phyloP scores from a whole-genome alignment of 2,797 vertebrate genomes.

The Pteropus rufus region DNA sequence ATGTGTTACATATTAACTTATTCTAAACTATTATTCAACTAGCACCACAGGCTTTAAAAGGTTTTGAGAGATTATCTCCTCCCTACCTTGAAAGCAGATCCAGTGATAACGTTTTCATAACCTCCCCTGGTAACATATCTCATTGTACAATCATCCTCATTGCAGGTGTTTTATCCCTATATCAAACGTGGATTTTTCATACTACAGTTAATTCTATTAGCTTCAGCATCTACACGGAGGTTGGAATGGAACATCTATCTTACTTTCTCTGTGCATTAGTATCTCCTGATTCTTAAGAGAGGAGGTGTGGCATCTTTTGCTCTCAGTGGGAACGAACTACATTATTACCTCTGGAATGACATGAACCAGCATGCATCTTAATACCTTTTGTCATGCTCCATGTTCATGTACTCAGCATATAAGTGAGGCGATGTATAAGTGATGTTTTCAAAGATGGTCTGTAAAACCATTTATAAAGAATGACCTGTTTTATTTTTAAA shows the following conservation, averaged over 20 bases:
- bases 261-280: conserved; percentile 9
- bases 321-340: neutral
- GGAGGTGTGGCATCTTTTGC: neutral
- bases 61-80: conserved; percentile 44
- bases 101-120: conserved; percentile 28
- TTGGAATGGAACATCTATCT: neutral
- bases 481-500: conserved; percentile 61
- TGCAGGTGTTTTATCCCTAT: conserved; percentile 34
- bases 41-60: neutral
- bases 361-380: neutral
- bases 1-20: conserved; percentile 20
- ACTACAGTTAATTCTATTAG: conserved; percentile 50
- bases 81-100: neutral
- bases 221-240: neutral
- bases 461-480: conserved; percentile 47
- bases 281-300: conserved; percentile 1
- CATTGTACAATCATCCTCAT: neutral
- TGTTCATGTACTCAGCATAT: neutral
- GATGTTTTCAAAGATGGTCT: conserved; percentile 1
- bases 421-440: neutral
- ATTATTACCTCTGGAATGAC: neutral
- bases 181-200: conserved; percentile 33
- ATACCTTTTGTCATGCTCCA: neutral
- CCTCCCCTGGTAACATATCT: neutral
- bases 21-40: conserved; percentile 48